Evolutionary conservation across 2,113 vertebrate species (phyloP).

Genomic region (Oryzias celebensis): DNA sequence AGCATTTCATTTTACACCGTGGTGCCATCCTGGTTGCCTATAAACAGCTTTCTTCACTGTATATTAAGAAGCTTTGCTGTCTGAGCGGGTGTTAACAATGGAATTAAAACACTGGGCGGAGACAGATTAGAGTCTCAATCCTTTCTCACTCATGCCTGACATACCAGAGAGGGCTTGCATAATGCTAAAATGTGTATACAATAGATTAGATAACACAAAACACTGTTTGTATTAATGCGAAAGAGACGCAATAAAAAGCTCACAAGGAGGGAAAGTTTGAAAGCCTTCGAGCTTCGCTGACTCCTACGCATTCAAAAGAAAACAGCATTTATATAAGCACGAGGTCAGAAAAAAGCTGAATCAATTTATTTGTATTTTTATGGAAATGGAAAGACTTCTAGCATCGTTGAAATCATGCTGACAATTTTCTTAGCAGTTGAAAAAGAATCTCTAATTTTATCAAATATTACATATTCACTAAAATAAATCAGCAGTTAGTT

Average conservation of each 20-base stretch:
- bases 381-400: slow-evolving; percentile 17
- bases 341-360: slow-evolving; percentile 12
- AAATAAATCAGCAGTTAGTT: neutral
- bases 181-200: slow-evolving; percentile 8
- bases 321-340: slow-evolving; percentile 3
- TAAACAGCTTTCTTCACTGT: slow-evolving; percentile 23
- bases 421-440: slow-evolving; percentile 26
- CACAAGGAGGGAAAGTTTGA: slow-evolving; percentile 20
- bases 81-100: slow-evolving; percentile 57
- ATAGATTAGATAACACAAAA: slow-evolving; percentile 17
- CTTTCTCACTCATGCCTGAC: slow-evolving; percentile 27
- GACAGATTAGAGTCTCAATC: slow-evolving; percentile 55
- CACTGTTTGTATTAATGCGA: slow-evolving; percentile 11
- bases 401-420: slow-evolving; percentile 1
- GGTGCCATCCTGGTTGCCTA: slow-evolving; percentile 29
- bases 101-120: slow-evolving; percentile 57
- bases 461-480: neutral
- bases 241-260: neutral
- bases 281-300: slow-evolving; percentile 16
- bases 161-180: slow-evolving; percentile 3
- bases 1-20: slow-evolving; percentile 16
- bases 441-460: slow-evolving; percentile 6
- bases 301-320: slow-evolving; percentile 14
- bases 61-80: slow-evolving; percentile 41
- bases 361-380: slow-evolving; percentile 26